phyloP scores from a whole-genome alignment of 2,797 vertebrate genomes.

The Sebastolobus alascanus region DNA sequence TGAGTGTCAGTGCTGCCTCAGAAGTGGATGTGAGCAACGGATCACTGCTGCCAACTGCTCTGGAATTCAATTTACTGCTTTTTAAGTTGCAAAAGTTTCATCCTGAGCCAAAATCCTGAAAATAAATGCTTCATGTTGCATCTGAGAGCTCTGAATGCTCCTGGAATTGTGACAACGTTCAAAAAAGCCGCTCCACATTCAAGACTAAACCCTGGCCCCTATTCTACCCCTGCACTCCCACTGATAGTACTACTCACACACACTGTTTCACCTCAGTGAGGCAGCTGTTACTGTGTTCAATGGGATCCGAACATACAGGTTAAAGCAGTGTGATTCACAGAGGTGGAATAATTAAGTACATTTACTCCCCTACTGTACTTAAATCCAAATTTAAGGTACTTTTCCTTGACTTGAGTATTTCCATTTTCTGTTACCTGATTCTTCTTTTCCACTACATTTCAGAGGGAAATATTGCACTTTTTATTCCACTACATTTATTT shows the following conservation, averaged over 20 bases:
- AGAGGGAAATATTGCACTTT: neutral
- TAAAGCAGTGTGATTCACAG: neutral
- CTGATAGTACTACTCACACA: neutral
- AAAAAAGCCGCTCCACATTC: neutral
- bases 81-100: neutral
- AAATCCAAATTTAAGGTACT: too few species aligned
- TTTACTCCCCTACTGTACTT: neutral
- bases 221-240: neutral
- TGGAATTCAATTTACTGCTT: slow-evolving; percentile 8
- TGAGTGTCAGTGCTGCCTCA: slow-evolving; percentile 1
- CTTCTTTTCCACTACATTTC: too few species aligned
- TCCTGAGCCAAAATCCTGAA: neutral
- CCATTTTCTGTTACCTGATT: too few species aligned
- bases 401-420: too few species aligned
- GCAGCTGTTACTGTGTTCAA: neutral
- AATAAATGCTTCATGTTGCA: neutral
- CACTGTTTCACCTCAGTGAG: neutral
- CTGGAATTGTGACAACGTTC: neutral
- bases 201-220: too few species aligned
- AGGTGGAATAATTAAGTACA: neutral
- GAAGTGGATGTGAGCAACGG: neutral
- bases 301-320: neutral
- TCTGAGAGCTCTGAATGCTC: neutral
- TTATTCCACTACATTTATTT: neutral
- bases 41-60: slow-evolving; percentile 1